phyloP scores from a whole-genome alignment of 2,113 vertebrate species.

The Struthidea cinerea region DNA sequence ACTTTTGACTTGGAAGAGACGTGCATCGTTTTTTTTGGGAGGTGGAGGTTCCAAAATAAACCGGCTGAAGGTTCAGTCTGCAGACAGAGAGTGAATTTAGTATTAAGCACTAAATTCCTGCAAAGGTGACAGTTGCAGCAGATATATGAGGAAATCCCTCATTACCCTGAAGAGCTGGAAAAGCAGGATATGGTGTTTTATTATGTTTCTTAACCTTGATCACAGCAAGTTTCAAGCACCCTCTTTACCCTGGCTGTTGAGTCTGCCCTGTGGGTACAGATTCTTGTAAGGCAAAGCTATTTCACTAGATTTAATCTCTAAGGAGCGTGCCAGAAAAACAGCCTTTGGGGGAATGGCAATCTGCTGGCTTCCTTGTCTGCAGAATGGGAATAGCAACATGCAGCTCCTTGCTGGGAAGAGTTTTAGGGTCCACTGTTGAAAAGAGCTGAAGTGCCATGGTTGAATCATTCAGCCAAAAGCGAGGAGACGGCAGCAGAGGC shows the following conservation, averaged over 20 bases:
- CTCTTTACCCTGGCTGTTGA: conserved; percentile 15
- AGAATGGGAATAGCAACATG: neutral
- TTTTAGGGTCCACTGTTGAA: neutral
- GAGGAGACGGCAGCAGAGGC: neutral
- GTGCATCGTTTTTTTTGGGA: neutral
- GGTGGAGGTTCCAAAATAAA: neutral
- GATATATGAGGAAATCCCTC: conserved; percentile 51
- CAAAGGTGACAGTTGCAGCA: conserved; percentile 24
- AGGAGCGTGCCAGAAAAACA: conserved; percentile 60
- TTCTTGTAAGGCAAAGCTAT: conserved; percentile 47
- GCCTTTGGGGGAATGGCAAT: conserved; percentile 37
- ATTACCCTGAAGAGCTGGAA: conserved; percentile 50
- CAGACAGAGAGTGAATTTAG: neutral
- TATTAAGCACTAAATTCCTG: neutral
- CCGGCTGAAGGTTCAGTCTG: neutral
- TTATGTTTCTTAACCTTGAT: conserved; percentile 50
- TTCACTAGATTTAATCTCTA: conserved; percentile 56
- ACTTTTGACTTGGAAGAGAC: neutral
- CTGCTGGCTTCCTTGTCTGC: conserved; percentile 1
- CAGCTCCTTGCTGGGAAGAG: neutral
- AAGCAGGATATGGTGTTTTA: conserved; percentile 39
- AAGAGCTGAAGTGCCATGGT: neutral
- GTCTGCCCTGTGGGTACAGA: conserved; percentile 50
- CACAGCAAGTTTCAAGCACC: conserved; percentile 34
- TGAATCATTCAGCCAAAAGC: neutral